Evolutionary conservation across 2,113 vertebrate genomes (phyloP).

Genomic region (Sebastes schlegelii): DNA sequence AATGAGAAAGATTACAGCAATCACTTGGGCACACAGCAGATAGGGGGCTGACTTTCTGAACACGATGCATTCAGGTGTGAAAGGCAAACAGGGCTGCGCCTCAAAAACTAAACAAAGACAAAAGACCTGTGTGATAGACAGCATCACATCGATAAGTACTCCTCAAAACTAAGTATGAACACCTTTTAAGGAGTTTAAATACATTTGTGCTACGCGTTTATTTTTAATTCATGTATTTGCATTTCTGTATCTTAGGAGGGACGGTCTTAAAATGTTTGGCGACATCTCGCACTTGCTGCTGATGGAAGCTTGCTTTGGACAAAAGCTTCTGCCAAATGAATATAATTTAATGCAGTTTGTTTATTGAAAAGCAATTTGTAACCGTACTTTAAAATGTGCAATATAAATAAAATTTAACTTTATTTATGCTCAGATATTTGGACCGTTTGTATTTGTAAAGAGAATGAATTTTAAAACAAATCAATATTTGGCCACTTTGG

Average conservation of each 20-base stretch:
- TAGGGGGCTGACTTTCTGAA: constrained; percentile 56
- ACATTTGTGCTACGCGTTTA: not conserved
- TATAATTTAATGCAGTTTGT: not conserved
- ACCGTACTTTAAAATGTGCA: not conserved
- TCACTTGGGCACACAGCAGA: constrained; percentile 66
- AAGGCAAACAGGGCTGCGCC: constrained; percentile 57
- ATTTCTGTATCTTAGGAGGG: not conserved
- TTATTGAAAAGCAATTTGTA: not conserved
- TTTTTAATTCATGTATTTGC: not conserved
- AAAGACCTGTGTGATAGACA: constrained; percentile 30
- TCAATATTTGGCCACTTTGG: constrained; percentile 12
- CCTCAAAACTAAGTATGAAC: not conserved
- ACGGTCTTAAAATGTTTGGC: not conserved
- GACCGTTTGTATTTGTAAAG: not conserved
- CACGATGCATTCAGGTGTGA: constrained; percentile 64
- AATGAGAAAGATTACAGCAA: constrained; percentile 78
- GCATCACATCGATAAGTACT: constrained; percentile 22
- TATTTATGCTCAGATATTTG: not conserved
- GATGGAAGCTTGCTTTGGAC: not conserved
- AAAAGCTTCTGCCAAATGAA: not conserved
- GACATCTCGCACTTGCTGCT: not conserved
- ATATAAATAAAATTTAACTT: not conserved
- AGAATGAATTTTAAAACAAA: constrained; percentile 5
- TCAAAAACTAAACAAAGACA: constrained; percentile 50
- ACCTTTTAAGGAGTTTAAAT: not conserved